Evolutionary conservation across 2,888 invertebrate genomes (phyloP).

Genomic region (Cosmia pyralina): DNA sequence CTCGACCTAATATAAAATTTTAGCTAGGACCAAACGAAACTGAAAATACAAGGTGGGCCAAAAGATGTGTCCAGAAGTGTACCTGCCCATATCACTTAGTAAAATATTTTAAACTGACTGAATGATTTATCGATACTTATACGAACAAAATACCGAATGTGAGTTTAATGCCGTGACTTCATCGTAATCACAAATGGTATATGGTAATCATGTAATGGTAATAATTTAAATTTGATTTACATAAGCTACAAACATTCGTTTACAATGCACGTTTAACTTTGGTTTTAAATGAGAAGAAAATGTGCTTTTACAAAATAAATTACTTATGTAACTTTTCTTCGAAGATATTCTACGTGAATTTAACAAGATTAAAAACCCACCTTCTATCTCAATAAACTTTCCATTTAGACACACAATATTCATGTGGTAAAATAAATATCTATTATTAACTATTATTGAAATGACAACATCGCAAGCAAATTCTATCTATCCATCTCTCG

Average conservation of each 20-base stretch:
- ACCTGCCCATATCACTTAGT: constrained; percentile 21
- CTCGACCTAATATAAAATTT: too few species aligned
- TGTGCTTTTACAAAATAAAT: constrained; percentile 5
- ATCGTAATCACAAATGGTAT: constrained; percentile 62
- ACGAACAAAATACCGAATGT: constrained; percentile 62
- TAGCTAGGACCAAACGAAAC: too few species aligned
- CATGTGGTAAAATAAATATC: background rate
- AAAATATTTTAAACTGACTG: constrained; percentile 43
- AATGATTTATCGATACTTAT: constrained; percentile 63
- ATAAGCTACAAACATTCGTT: constrained; percentile 58
- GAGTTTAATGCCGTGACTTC: constrained; percentile 63
- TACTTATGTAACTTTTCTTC: background rate
- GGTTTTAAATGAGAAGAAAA: constrained; percentile 10
- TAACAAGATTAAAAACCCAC: background rate
- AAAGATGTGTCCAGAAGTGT: too few species aligned
- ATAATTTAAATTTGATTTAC: constrained; percentile 59
- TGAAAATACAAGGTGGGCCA: too few species aligned
- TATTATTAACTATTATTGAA: too few species aligned
- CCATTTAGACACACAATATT: background rate
- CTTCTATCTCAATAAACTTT: background rate
- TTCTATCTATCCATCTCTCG: background rate
- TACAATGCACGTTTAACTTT: constrained; percentile 41
- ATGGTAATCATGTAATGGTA: constrained; percentile 63
- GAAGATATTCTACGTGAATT: background rate
- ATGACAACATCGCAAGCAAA: background rate